phyloP scores from a whole-genome alignment of 2,797 vertebrate genomes.

The Gephyroberyx darwinii region DNA sequence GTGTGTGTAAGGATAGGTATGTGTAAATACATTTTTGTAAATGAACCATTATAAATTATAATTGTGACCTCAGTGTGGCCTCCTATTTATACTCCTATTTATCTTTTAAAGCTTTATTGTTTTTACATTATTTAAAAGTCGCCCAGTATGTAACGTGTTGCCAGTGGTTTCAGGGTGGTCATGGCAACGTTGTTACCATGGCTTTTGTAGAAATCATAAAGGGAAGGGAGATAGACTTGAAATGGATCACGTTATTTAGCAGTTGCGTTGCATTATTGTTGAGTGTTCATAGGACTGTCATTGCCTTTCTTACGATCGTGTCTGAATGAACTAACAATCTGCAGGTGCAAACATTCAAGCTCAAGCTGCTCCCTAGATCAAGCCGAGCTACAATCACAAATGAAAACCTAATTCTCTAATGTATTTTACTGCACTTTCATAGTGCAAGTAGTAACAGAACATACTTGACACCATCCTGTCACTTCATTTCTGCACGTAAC shows the following conservation, averaged over 20 bases:
- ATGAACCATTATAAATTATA: neutral
- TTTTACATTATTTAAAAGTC: slow-evolving; percentile 26
- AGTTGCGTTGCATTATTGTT: slow-evolving; percentile 23
- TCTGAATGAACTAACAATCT: slow-evolving; percentile 16
- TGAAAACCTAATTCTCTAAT: neutral
- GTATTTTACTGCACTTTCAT: too few species aligned
- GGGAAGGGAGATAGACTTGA: slow-evolving; percentile 40
- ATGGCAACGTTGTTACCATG: slow-evolving; percentile 76
- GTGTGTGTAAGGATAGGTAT: neutral
- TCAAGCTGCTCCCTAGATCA: slow-evolving; percentile 13
- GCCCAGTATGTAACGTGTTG: slow-evolving; percentile 38
- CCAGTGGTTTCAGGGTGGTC: slow-evolving; percentile 68
- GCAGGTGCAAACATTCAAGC: slow-evolving; percentile 25
- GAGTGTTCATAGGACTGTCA: slow-evolving; percentile 22
- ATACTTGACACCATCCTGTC: slow-evolving; percentile 18
- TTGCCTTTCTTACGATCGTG: slow-evolving; percentile 2
- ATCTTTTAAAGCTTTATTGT: too few species aligned
- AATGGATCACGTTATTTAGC: slow-evolving; percentile 33
- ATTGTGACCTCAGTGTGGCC: slow-evolving; percentile 18
- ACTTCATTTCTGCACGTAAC: slow-evolving; percentile 32
- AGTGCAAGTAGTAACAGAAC: slow-evolving; percentile 11
- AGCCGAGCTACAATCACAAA: too few species aligned
- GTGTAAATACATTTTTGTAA: neutral
- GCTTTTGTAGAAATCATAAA: slow-evolving; percentile 62
- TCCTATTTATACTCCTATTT: too few species aligned